Base-by-base conservation (phyloP, 2,797 vertebrate species). In the Poeciliopsis turneri region DNA sequence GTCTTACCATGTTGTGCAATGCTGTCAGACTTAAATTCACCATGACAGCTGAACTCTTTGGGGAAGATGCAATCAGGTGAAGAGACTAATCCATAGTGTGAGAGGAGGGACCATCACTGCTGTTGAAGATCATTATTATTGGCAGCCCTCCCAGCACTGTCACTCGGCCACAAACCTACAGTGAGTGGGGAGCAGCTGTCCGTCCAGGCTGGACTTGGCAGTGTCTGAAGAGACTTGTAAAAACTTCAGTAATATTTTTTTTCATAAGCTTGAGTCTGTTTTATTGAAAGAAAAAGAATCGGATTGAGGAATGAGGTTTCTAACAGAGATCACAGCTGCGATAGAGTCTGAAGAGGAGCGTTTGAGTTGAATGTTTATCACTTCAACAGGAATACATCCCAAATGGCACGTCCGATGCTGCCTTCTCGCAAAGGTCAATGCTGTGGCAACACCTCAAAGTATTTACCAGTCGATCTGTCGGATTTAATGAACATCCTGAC, bases 401-500 rank as follows among this genome's bases (percentile, higher is more conserved):
- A 90, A 91, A 89, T 86, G 90, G 86, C 92, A 91, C 81, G 88
- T 93, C 90, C 85, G 88, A 85, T 72, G 79, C 90, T 82, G 87
- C 88, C 93, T 94, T 91, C 92, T 86, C 80, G 68, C 84, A 94
- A 95, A 96, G 95, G 94, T 95, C 95, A 93, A 86, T 78, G 69
- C 86, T 86, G 80, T 82, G 87, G 88, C 89, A 90, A 85, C 86
- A 88, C 85, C 82, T 92, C 87, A 89, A 94, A 88, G 89, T 85
- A 84, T 87, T 74, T 71, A 74, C 82, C 84, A 87, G 92, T 89
- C 91, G 78, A 90, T 87, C 90, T 93, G 93, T 95, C 92, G 90
- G 83, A 90, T 94, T 95, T 95, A 95, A 95, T 95, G 94, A 95
- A 95, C 90, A 90, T 80, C 66, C 82, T 95, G 95, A 96, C 95